phyloP scores from a whole-genome alignment of 2,113 vertebrate genomes.

The Microcebus ravelobensis region DNA sequence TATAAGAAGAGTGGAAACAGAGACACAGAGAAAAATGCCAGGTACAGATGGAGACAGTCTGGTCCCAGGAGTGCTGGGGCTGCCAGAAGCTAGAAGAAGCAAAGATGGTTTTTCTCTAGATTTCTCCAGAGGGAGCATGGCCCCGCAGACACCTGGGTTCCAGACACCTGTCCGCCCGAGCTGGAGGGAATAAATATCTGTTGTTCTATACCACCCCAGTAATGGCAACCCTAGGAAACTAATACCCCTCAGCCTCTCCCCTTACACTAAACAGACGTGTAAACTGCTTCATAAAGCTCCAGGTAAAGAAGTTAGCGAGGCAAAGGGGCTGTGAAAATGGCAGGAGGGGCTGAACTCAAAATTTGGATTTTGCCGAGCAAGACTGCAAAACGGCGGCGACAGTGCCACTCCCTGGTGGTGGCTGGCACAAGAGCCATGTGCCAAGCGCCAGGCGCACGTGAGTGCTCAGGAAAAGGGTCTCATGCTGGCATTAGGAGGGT shows the following conservation, averaged over 20 bases:
- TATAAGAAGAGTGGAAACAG: background rate
- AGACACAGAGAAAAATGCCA: background rate
- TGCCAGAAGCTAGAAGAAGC: background rate
- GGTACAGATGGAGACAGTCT: too few relatives aligned
- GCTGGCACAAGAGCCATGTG: accelerated
- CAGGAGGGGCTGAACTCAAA: background rate
- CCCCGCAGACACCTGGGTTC: background rate
- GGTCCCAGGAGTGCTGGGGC: background rate
- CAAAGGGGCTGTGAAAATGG: background rate
- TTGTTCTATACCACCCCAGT: background rate
- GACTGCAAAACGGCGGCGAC: background rate
- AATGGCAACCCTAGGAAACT: background rate
- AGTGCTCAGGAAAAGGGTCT: background rate
- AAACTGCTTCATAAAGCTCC: background rate
- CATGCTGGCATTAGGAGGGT: background rate
- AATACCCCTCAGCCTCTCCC: background rate
- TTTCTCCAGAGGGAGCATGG: background rate
- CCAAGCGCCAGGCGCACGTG: accelerated
- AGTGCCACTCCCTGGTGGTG: background rate
- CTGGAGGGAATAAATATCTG: background rate
- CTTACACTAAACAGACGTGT: background rate
- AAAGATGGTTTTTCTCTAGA: background rate
- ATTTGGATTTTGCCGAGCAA: background rate
- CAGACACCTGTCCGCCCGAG: background rate
- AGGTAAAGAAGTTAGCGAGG: background rate